phyloP scores from a whole-genome alignment of 2,113 vertebrate genomes.

The Trinectes maculatus region DNA sequence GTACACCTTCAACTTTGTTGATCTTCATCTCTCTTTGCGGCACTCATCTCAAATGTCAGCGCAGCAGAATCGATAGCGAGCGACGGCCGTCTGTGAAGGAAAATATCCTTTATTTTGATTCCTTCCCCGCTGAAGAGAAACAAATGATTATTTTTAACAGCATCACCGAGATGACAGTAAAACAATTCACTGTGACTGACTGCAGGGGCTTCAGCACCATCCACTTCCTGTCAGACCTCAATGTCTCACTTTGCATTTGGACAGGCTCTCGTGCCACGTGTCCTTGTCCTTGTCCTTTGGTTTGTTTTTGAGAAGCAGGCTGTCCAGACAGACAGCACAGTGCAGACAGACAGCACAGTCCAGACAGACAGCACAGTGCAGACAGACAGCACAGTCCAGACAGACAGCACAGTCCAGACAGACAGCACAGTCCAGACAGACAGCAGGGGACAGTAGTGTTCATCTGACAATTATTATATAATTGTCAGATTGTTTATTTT shows the following conservation, averaged over 20 bases:
- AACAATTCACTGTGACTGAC: constrained; percentile 35
- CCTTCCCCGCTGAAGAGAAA: constrained; percentile 34
- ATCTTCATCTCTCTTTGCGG: constrained; percentile 54
- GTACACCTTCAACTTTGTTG: constrained; percentile 60
- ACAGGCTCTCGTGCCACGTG: constrained; percentile 1
- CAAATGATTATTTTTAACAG: constrained; percentile 50
- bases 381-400: no score
- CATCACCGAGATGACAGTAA: constrained; percentile 34
- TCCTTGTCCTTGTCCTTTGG: constrained; percentile 15
- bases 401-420: no score
- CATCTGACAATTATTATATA: no score
- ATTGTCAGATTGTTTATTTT: no score
- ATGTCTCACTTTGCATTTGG: constrained; percentile 26
- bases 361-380: no score
- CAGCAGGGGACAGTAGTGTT: no score
- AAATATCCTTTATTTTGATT: constrained; percentile 51
- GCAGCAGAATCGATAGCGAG: constrained; percentile 55
- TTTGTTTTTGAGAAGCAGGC: constrained; percentile 31
- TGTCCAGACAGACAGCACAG: background rate
- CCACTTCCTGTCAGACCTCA: constrained; percentile 19
- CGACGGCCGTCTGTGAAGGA: constrained; percentile 25
- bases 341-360: no score
- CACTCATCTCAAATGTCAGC: constrained; percentile 67
- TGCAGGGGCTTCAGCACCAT: constrained; percentile 32
- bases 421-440: no score